These are phyloP conservation scores for Cherax quadricarinatus DNA, from an alignment of 1,140 invertebrate species.

Conservation along the genomic window DNA sequence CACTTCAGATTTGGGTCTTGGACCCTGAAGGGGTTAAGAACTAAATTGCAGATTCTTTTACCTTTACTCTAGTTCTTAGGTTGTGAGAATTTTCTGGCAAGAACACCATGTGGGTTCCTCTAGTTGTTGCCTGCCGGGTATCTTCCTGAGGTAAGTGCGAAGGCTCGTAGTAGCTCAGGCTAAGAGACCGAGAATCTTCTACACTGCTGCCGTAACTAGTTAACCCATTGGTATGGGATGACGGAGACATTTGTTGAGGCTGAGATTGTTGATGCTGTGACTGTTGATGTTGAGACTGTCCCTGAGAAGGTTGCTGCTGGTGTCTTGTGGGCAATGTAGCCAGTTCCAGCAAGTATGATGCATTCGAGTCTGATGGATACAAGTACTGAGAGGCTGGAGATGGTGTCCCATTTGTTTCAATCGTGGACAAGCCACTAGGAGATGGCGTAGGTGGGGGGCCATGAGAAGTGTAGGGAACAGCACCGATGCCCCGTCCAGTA, in stretches of 20 bases:
- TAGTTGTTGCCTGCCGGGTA: not conserved
- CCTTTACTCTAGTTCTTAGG: conserved; percentile 45
- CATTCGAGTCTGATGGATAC: conserved; percentile 27
- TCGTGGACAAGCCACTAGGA: conserved; percentile 29
- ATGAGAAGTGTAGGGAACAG: conserved; percentile 41
- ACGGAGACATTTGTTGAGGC: not conserved
- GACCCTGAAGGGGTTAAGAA: too few species aligned
- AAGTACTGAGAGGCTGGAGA: conserved; percentile 48
- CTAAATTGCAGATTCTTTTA: not conserved
- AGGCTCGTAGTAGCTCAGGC: conserved; percentile 23
- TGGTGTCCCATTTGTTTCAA: conserved; percentile 53
- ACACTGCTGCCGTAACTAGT: not conserved
- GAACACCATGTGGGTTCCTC: conserved; percentile 39
- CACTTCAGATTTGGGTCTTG: too few species aligned
- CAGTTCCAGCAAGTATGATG: conserved; percentile 53
- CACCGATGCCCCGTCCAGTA: not conserved
- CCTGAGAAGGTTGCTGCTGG: conserved; percentile 25
- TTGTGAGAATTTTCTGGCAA: conserved; percentile 37
- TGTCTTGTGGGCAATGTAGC: conserved; percentile 43
- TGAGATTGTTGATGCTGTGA: not conserved
- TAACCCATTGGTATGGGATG: not conserved
- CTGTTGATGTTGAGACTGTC: conserved; percentile 35
- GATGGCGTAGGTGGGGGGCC: conserved; percentile 39
- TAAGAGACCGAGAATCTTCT: not conserved
- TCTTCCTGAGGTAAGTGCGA: conserved; percentile 54